Evolutionary conservation across 1,140 invertebrate genomes (phyloP).

Genomic region (Rhagoletis pomonella): DNA sequence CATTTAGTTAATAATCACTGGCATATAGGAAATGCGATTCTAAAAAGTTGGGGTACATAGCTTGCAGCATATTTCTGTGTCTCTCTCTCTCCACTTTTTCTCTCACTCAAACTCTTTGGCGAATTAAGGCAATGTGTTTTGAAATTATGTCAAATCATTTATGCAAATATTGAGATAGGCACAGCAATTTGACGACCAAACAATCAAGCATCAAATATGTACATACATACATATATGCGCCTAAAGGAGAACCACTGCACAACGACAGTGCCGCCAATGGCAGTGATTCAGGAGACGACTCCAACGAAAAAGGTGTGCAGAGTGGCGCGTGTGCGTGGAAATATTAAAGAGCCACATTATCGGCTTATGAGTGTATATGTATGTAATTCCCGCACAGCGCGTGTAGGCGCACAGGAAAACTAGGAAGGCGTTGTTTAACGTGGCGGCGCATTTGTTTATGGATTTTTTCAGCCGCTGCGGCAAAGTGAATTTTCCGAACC

Average conservation of each 20-base stretch:
- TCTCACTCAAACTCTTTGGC: not conserved
- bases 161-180: not conserved
- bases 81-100: not conserved
- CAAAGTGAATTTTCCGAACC: not conserved
- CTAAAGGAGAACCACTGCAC: not conserved
- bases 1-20: not conserved
- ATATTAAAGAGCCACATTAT: no score
- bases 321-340: no score
- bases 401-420: not conserved
- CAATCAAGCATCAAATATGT: constrained; percentile 2
- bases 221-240: not conserved
- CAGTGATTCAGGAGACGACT: no score
- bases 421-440: not conserved
- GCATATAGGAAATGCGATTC: not conserved
- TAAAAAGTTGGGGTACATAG: no score
- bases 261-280: no score
- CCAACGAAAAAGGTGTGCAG: no score
- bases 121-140: not conserved
- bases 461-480: not conserved
- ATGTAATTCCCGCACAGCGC: no score
- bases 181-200: not conserved
- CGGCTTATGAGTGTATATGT: no score
- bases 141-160: not conserved
- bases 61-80: not conserved
- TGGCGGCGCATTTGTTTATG: not conserved